Evolutionary conservation across 2,888 invertebrate species (phyloP).

Genomic region (Listrodromus nycthemerus): DNA sequence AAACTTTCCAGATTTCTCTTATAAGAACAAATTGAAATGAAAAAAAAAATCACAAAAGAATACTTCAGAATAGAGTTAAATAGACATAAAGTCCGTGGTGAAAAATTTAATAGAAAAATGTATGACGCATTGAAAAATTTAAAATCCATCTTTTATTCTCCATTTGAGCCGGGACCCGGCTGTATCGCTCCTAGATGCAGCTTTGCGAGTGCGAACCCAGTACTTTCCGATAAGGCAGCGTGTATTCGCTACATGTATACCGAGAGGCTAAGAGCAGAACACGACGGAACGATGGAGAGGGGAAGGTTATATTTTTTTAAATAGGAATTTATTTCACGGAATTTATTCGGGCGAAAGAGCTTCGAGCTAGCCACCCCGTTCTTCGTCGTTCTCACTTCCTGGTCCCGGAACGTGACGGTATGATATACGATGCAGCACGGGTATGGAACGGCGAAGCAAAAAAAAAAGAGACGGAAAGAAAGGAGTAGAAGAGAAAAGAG

Average conservation of each 20-base stretch:
- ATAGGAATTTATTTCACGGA: constrained; percentile 45
- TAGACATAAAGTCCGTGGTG: neutral
- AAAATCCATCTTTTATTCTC: constrained; percentile 30
- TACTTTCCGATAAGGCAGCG: constrained; percentile 41
- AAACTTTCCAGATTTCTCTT: constrained; percentile 1
- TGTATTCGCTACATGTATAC: neutral
- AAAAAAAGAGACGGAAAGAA: neutral
- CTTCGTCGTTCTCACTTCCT: constrained; percentile 47
- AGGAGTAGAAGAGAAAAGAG: constrained; percentile 23
- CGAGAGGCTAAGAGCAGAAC: neutral
- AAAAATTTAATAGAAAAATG: neutral
- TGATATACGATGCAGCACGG: constrained; percentile 25
- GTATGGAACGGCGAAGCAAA: constrained; percentile 6
- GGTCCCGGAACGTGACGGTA: constrained; percentile 26
- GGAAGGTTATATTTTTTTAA: constrained; percentile 31
- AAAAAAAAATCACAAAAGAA: neutral
- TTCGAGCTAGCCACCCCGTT: constrained; percentile 27
- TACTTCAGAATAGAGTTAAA: neutral
- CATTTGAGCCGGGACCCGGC: neutral
- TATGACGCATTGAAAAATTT: neutral
- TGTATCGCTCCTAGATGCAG: constrained; percentile 6
- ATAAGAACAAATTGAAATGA: neutral
- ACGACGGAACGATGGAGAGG: constrained; percentile 18
- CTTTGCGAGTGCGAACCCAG: constrained; percentile 39
- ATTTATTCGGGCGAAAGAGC: constrained; percentile 30